Conservation (phyloP, 1,140 invertebrate genomes). For the Ceratitis capitata region DNA sequence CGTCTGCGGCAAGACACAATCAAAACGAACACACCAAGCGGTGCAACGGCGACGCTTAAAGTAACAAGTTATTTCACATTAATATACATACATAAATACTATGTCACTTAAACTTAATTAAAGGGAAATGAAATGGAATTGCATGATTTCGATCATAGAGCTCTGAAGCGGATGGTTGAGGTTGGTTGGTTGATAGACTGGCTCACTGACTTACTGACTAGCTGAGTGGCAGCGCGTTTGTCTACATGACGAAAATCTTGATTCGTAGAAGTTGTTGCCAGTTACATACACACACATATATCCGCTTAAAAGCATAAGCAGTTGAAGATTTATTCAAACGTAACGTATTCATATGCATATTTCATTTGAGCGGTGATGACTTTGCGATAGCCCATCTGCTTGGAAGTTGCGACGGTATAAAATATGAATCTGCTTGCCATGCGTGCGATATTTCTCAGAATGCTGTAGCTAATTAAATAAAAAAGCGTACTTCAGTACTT, state of each 20-base stretch:
- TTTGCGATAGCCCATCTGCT: not conserved
- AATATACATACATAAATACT: no score
- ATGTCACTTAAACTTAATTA: not conserved
- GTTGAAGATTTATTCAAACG: not conserved
- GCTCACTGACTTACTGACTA: not conserved
- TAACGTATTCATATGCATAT: not conserved
- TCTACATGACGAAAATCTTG: constrained; percentile 12
- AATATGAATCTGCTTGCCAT: not conserved
- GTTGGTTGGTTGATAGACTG: not conserved
- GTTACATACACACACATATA: not conserved
- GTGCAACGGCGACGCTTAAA: not conserved
- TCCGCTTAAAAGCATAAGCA: no score
- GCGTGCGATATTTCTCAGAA: not conserved
- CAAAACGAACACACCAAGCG: not conserved
- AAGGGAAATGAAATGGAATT: constrained; percentile 8
- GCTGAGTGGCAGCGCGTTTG: not conserved
- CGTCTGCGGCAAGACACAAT: not conserved
- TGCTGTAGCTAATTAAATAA: no score
- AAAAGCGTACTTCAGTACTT: no score
- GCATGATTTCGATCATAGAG: not conserved
- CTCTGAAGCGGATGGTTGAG: not conserved
- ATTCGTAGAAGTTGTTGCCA: not conserved
- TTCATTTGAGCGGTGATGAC: not conserved
- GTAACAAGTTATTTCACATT: not conserved
- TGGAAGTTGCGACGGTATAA: not conserved